Percentiles rank a stretch among this genome's conserved stretches.
phyloP scores from a whole-genome alignment of 1,140 invertebrate species.

The Platyura marginata region DNA sequence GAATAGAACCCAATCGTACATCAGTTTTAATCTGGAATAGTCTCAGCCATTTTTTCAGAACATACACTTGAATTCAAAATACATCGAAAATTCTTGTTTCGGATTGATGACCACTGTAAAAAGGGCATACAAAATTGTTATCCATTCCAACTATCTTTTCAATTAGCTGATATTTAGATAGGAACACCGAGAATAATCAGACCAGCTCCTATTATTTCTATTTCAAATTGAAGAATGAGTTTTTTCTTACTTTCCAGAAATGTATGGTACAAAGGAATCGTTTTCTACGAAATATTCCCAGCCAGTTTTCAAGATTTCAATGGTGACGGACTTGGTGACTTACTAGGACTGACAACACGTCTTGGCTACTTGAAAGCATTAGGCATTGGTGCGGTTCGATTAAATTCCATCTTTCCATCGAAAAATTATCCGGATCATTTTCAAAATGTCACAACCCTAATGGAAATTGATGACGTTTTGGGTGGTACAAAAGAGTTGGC shows the following conservation, averaged over 20 bases:
- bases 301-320: conserved; percentile 62
- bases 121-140: no score
- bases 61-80: no score
- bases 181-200: no score
- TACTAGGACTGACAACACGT: conserved; percentile 43
- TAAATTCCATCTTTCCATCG: conserved; percentile 57
- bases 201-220: no score
- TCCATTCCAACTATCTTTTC: no score
- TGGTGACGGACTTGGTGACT: conserved; percentile 53
- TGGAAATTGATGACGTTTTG: conserved; percentile 37
- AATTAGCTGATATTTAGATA: no score
- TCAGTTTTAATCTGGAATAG: no score
- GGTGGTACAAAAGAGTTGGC: conserved; percentile 45
- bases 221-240: no score
- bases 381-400: conserved; percentile 41
- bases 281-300: conserved; percentile 70
- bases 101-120: no score
- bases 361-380: conserved; percentile 46
- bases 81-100: no score
- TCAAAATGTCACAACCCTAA: conserved; percentile 38
- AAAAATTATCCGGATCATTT: conserved; percentile 50
- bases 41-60: no score
- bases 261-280: conserved; percentile 62
- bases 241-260: conserved; percentile 17
- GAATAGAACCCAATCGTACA: no score